Base-by-base conservation (phyloP, 2,888 invertebrate genomes). In the Scaptodrosophila latifasciaeformis region DNA sequence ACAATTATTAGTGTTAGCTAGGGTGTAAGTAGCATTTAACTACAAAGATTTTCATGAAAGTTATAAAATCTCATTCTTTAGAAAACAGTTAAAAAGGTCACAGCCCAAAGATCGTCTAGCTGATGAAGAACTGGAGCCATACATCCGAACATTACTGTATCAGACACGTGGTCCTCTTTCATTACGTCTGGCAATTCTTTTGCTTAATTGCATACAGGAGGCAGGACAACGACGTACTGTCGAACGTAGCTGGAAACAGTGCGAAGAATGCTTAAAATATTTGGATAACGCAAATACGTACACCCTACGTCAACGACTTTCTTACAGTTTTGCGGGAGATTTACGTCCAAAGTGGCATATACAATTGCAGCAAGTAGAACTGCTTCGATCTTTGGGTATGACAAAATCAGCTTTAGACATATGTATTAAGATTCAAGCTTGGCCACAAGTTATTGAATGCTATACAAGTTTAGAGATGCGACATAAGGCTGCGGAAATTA, bases 401-500 rank as follows among this genome's bases (percentile, higher is more conserved):
- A 90, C 93, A 2, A 96, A 96, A 84, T 91, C 92, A 2, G 96
- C 97, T 1, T 87, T 96, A 15, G 94, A 95, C 62, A 87, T 94
- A 48, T 96, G 92, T 83, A 86, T 91, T 18, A 87, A 89, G 43
- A 87, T 97, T 18, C 90, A 94, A 68, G 87, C 93, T 18, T 99
- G 98, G 97, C 96, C 97, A 76, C 93, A 96, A 63, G 94, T 96
- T 21, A 94, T 99, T 49, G 89, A 91, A 1, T 99, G 99, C 86
- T 98, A 98, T 83, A 93, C 94, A 34, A 87, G 91, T 59, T 85
- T 98, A 59, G 92, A 96, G 68, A 87, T 96, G 67, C 88, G 92
- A 30, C 96, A 97, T 79, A 96, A 96, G 90, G 97, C 98, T 0
- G 95, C 96, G 5, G 93, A 95, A 85, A 88, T 98, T 35, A 95